Conservation (phyloP, 2,113 vertebrate genomes). For the Strix aluco region DNA sequence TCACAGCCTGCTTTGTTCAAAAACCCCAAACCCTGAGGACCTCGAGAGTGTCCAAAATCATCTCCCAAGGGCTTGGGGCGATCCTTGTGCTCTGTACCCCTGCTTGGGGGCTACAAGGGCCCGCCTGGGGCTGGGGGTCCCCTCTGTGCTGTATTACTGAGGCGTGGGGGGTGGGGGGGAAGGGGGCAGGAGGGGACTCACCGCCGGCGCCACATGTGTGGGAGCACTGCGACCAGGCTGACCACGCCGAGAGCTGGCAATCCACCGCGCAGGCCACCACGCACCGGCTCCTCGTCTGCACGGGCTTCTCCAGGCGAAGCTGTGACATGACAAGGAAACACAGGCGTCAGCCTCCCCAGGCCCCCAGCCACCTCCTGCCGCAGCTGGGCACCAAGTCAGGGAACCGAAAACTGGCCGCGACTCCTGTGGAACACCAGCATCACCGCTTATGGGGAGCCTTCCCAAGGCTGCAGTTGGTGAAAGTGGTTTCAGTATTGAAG, state of each 20-base stretch:
- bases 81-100: not conserved
- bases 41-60: accelerated
- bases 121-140: not conserved
- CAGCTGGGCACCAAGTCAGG: not conserved
- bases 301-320: slow-evolving; percentile 75
- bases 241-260: slow-evolving; percentile 91
- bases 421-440: accelerated
- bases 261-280: slow-evolving; percentile 86
- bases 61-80: accelerated
- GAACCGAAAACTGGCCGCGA: accelerated
- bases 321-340: slow-evolving; percentile 61
- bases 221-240: slow-evolving; percentile 90
- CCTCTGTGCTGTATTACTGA: accelerated
- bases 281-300: slow-evolving; percentile 78
- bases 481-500: accelerated
- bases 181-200: slow-evolving; percentile 49
- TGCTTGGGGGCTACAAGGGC: accelerated
- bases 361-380: not conserved
- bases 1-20: not conserved
- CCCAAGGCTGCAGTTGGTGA: accelerated
- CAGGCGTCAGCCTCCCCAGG: not conserved
- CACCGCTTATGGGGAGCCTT: accelerated
- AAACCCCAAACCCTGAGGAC: not conserved
- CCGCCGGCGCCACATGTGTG: slow-evolving; percentile 87
- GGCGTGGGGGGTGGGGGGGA: accelerated